Evolutionary conservation across 2,113 vertebrate species (phyloP).

Genomic region (Orycteropus afer): DNA sequence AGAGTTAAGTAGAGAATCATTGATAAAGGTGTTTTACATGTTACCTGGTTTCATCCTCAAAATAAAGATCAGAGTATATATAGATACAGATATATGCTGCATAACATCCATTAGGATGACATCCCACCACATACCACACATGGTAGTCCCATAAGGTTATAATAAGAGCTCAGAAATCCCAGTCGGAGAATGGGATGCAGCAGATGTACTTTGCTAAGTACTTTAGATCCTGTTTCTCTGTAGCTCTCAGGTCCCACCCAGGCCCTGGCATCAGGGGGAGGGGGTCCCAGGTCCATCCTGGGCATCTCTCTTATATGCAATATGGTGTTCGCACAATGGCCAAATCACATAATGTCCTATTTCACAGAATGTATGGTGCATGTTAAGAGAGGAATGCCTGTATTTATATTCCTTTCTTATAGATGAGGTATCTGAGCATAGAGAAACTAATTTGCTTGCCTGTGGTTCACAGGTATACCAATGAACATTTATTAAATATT

Average conservation of each 20-base stretch:
- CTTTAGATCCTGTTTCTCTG: neutral
- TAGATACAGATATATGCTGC: neutral
- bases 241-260: too few relatives aligned
- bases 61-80: neutral
- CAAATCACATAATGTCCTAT: neutral
- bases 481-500: neutral
- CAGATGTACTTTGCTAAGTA: neutral
- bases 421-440: neutral
- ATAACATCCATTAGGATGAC: too few relatives aligned
- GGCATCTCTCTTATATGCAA: too few relatives aligned
- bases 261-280: too few relatives aligned
- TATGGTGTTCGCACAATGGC: neutral
- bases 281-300: neutral
- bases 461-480: neutral
- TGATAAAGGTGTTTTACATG: neutral
- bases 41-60: conserved; percentile 17
- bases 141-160: neutral
- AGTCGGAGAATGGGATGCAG: too few relatives aligned
- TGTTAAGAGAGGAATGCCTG: too few relatives aligned
- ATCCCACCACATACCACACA: too few relatives aligned
- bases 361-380: neutral
- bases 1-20: neutral
- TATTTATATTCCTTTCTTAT: neutral
- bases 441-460: conserved; percentile 2
- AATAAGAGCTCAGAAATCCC: neutral